Percentiles rank a stretch among this genome's conserved stretches.
phyloP scores from a whole-genome alignment of 2,888 invertebrate species.

The Ophioninae sp. region DNA sequence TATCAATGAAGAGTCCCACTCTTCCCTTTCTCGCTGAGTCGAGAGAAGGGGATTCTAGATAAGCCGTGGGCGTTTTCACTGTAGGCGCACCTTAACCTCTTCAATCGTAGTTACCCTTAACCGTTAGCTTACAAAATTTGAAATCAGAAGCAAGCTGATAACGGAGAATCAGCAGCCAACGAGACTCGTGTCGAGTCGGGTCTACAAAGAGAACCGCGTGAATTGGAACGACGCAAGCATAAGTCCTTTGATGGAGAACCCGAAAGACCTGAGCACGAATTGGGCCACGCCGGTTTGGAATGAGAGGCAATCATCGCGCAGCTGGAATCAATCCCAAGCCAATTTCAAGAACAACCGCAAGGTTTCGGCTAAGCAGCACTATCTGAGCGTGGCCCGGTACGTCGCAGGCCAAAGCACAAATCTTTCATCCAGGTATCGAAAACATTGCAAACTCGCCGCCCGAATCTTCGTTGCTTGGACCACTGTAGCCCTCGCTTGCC shows the following conservation, averaged over 20 bases:
- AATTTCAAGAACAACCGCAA: slow-evolving; percentile 77
- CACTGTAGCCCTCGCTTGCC: slow-evolving; percentile 43
- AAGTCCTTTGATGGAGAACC: slow-evolving; percentile 68
- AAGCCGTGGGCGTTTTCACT: background rate
- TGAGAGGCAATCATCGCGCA: slow-evolving; percentile 72
- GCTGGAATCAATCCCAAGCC: slow-evolving; percentile 72
- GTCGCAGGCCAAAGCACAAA: slow-evolving; percentile 86
- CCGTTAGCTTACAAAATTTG: slow-evolving; percentile 26
- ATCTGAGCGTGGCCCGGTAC: slow-evolving; percentile 90
- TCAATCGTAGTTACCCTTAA: slow-evolving; percentile 11
- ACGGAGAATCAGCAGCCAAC: slow-evolving; percentile 69
- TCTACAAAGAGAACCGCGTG: slow-evolving; percentile 81
- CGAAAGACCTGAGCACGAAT: slow-evolving; percentile 74
- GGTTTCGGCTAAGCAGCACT: slow-evolving; percentile 87
- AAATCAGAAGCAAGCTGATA: slow-evolving; percentile 74
- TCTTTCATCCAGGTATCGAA: slow-evolving; percentile 75
- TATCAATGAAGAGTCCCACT: background rate
- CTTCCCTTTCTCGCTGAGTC: background rate
- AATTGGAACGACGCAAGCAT: slow-evolving; percentile 81
- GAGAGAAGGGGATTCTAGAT: background rate
- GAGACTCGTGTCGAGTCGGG: slow-evolving; percentile 75
- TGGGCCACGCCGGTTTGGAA: slow-evolving; percentile 77
- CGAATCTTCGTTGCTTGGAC: slow-evolving; percentile 53
- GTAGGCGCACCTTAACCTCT: background rate
- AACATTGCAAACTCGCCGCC: slow-evolving; percentile 53